Conservation (phyloP, 2,888 invertebrate species). For the Dryocosmus kuriphilus region DNA sequence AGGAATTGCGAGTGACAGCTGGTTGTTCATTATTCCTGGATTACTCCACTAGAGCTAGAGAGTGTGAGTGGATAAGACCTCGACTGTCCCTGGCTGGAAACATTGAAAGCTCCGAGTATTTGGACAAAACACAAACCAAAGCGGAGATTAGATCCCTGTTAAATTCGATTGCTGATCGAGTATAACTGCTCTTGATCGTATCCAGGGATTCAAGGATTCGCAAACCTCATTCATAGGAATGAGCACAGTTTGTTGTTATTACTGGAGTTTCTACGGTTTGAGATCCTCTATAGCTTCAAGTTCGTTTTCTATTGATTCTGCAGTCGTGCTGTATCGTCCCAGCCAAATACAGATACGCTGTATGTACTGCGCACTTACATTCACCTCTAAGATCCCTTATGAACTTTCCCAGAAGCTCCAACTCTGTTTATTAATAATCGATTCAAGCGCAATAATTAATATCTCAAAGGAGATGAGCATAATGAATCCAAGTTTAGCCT, state of each 20-base stretch:
- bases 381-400: slow-evolving; percentile 22
- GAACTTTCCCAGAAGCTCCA: slow-evolving; percentile 35
- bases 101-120: slow-evolving; percentile 50
- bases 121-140: slow-evolving; percentile 38
- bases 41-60: slow-evolving; percentile 62
- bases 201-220: background rate
- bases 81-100: slow-evolving; percentile 50
- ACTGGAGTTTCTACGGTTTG: slow-evolving; percentile 10
- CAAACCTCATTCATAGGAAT: slow-evolving; percentile 24
- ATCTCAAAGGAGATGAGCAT: slow-evolving; percentile 14
- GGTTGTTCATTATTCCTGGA: slow-evolving; percentile 76
- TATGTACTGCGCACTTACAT: slow-evolving; percentile 4
- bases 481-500: background rate
- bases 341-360: slow-evolving; percentile 15
- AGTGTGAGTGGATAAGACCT: slow-evolving; percentile 53
- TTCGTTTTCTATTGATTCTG: slow-evolving; percentile 31
- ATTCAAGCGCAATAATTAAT: slow-evolving; percentile 30
- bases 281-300: background rate
- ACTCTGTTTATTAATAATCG: slow-evolving; percentile 26
- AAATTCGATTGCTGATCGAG: slow-evolving; percentile 1
- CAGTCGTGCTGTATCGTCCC: background rate
- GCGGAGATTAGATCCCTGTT: background rate
- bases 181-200: background rate
- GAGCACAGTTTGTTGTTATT: slow-evolving; percentile 14
- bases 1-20: slow-evolving; percentile 74